phyloP scores from a whole-genome alignment of 2,797 vertebrate genomes.

The Microcaecilia unicolor region DNA sequence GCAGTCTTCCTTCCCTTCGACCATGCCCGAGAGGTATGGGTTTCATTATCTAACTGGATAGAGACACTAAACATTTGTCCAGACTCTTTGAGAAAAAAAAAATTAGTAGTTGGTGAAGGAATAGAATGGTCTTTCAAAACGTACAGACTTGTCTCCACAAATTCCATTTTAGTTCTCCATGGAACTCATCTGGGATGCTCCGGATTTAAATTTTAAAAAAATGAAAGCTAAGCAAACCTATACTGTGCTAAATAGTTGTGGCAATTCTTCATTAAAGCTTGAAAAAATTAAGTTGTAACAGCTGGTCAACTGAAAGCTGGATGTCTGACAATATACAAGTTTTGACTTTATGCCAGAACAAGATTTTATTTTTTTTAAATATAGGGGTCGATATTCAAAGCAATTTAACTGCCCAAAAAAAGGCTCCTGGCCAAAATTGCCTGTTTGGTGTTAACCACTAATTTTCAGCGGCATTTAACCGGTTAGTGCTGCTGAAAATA shows the following conservation, averaged over 20 bases:
- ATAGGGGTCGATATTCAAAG: too few species aligned
- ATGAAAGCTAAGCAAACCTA: slow-evolving; percentile 13
- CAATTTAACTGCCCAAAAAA: too few species aligned
- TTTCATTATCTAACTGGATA: slow-evolving; percentile 32
- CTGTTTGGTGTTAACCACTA: too few species aligned
- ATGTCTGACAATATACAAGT: slow-evolving; percentile 12
- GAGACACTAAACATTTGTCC: slow-evolving; percentile 25
- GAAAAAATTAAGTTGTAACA: slow-evolving; percentile 9
- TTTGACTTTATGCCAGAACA: neutral
- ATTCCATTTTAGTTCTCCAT: slow-evolving; percentile 22
- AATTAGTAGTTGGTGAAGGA: slow-evolving; percentile 12
- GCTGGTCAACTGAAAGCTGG: neutral
- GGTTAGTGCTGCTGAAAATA: too few species aligned
- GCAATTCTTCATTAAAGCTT: neutral
- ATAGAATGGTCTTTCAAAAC: slow-evolving; percentile 10
- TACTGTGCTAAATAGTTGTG: slow-evolving; percentile 2
- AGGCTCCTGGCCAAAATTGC: too few species aligned
- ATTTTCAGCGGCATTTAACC: too few species aligned
- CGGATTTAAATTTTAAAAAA: too few species aligned
- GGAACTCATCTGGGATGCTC: slow-evolving; percentile 12
- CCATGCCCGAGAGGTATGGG: slow-evolving; percentile 6
- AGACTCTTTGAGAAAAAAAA: too few species aligned
- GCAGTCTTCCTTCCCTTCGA: slow-evolving; percentile 5
- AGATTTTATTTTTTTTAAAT: neutral
- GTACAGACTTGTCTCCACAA: slow-evolving; percentile 7